Evolutionary conservation across 2,888 invertebrate species (phyloP).

Genomic region (Machimus rusticus): DNA sequence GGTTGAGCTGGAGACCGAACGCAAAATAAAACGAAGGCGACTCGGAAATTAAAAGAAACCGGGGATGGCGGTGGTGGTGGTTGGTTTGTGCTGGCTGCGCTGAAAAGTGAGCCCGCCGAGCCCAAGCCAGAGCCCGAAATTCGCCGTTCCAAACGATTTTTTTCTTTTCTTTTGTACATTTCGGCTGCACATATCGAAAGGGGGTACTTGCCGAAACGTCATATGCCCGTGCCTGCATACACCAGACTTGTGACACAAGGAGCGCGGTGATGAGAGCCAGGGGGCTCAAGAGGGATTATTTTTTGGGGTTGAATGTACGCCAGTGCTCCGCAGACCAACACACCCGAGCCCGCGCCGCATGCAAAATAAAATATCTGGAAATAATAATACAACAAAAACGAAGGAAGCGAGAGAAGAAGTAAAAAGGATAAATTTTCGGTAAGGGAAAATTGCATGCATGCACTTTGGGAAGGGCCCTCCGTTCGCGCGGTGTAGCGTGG

Average conservation of each 20-base stretch:
- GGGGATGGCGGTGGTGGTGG: background rate
- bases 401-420: slow-evolving; percentile 10
- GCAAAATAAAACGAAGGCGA: slow-evolving; percentile 22
- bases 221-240: slow-evolving; percentile 29
- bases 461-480: background rate
- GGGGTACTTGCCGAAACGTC: slow-evolving; percentile 34
- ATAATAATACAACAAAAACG: slow-evolving; percentile 28
- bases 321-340: background rate
- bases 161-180: background rate
- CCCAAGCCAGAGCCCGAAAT: background rate
- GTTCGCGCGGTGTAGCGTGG: background rate
- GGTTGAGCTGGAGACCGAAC: slow-evolving; percentile 25
- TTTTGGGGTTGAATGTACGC: slow-evolving; percentile 31
- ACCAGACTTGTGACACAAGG: slow-evolving; percentile 34
- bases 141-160: slow-evolving; percentile 2
- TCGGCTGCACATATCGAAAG: slow-evolving; percentile 35
- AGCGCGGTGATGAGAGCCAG: slow-evolving; percentile 26
- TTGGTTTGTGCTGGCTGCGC: background rate
- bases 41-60: slow-evolving; percentile 14
- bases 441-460: slow-evolving; percentile 32
- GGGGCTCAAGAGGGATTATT: slow-evolving; percentile 27
- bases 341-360: background rate
- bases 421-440: slow-evolving; percentile 27
- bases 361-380: slow-evolving; percentile 31
- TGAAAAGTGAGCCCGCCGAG: slow-evolving; percentile 3